Evolutionary conservation across 2,113 vertebrate species (phyloP), one percentile per base, ranked within the genome.

Genomic region (Eulemur macaco): DNA sequence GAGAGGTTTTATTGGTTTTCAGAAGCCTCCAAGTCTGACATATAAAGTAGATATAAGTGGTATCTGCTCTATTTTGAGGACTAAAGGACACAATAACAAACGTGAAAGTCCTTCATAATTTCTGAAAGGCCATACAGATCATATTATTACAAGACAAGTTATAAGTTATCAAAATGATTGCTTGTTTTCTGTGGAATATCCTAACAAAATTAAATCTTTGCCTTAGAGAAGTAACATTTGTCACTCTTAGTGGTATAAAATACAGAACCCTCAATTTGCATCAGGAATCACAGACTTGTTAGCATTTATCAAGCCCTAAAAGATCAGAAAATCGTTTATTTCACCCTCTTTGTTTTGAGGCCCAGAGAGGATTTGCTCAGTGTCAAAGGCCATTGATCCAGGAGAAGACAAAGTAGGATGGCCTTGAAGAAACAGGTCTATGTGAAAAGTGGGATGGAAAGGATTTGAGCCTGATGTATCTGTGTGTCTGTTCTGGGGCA

Each of bases 361-460:
- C 18, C 14, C 8, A 45, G 37, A 58, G 6, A 76, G 25, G 45
- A 69, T 29, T 31, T 58, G 20, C 23, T 37, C 15, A 80, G 7
- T 1, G 9, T 47, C 42, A 69, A 64, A 47, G 7, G 12, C 37
- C 10, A 20, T 29, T 42, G 6, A 39, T 94, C 34, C 10, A 42
- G 7, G 1, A 25, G 42, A 73, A 80, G 27, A 63, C 3, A 45
- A 52, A 17, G 13, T n/a, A 18, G 27, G 10, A 76, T 10, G 8
- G 6, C 3, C 8, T 14, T 15, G 4, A 42, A 18, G n/a, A 47
- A 13, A n/a, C 1, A 14, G 3, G 15, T 0, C 18, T 47, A 4
- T 29, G 1, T 58, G 47, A 34, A 66, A 58, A 17, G 34, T 6
- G 2, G 17, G 1, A 8, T 21, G 17, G 73, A 77, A 45, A 25